phyloP scores from a whole-genome alignment of 1,140 invertebrate species.

The Batillaria attramentaria region DNA sequence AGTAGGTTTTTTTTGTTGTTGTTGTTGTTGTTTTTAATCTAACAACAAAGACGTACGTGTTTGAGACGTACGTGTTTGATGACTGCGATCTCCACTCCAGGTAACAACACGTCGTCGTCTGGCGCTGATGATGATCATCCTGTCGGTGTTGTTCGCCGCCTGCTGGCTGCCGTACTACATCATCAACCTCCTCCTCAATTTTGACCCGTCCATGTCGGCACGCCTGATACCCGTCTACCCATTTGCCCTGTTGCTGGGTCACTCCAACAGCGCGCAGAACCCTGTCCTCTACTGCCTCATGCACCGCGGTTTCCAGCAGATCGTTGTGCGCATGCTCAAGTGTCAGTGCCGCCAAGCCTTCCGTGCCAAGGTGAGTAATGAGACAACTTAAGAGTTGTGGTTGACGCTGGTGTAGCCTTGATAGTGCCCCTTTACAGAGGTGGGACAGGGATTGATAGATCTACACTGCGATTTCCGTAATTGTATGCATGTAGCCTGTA shows the following conservation, averaged over 20 bases:
- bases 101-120: constrained; percentile 80
- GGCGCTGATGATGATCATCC: constrained; percentile 81
- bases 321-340: constrained; percentile 68
- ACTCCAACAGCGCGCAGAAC: constrained; percentile 73
- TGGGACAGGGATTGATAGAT: neutral
- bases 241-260: constrained; percentile 77
- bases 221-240: constrained; percentile 65
- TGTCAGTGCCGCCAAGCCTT: constrained; percentile 51
- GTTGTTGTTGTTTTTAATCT: neutral
- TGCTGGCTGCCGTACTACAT: constrained; percentile 88
- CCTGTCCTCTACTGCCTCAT: constrained; percentile 67
- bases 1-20: neutral
- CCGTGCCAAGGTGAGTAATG: constrained; percentile 22
- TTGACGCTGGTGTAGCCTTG: neutral
- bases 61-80: neutral
- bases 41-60: no score
- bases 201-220: constrained; percentile 71
- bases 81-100: constrained; percentile 16
- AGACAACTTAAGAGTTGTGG: no score
- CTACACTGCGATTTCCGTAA: neutral
- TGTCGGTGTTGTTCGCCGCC: constrained; percentile 82
- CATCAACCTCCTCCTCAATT: constrained; percentile 78
- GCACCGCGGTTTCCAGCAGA: constrained; percentile 61
- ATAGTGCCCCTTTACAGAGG: neutral
- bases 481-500: neutral